These are phyloP conservation scores for Bagarius yarrelli DNA, from an alignment of 2,113 vertebrate species.

Conservation along the genomic window DNA sequence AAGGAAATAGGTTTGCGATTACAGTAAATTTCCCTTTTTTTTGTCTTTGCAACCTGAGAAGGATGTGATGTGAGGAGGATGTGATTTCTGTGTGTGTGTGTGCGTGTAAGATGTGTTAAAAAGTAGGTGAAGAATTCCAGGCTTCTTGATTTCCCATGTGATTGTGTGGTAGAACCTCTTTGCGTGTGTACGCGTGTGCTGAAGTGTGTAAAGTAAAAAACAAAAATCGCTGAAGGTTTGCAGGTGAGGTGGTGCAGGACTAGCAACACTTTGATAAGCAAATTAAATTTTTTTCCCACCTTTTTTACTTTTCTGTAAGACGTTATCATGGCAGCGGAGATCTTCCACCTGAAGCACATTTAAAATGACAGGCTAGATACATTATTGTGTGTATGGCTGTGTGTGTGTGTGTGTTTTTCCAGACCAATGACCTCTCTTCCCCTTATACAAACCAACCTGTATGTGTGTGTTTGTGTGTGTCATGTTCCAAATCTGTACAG, in stretches of 20 bases:
- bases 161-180: not conserved
- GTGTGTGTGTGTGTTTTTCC: not conserved
- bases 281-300: slow-evolving; percentile 11
- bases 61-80: not conserved
- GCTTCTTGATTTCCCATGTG: slow-evolving; percentile 18
- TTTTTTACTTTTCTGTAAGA: not conserved
- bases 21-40: not conserved
- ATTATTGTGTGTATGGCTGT: too few species aligned
- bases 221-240: slow-evolving; percentile 3
- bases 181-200: not conserved
- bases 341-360: not conserved
- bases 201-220: not conserved
- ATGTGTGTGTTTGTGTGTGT: not conserved
- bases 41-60: not conserved
- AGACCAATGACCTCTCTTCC: not conserved
- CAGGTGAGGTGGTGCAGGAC: not conserved
- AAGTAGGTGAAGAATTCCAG: slow-evolving; percentile 1
- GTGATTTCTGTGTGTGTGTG: not conserved
- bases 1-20: not conserved
- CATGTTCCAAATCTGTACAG: slow-evolving; percentile 35
- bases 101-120: not conserved
- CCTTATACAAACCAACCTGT: not conserved
- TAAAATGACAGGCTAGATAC: not conserved
- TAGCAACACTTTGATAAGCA: not conserved
- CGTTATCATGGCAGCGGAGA: not conserved